phyloP scores from a whole-genome alignment of 1,140 invertebrate species.

The Cotesia glomerata region DNA sequence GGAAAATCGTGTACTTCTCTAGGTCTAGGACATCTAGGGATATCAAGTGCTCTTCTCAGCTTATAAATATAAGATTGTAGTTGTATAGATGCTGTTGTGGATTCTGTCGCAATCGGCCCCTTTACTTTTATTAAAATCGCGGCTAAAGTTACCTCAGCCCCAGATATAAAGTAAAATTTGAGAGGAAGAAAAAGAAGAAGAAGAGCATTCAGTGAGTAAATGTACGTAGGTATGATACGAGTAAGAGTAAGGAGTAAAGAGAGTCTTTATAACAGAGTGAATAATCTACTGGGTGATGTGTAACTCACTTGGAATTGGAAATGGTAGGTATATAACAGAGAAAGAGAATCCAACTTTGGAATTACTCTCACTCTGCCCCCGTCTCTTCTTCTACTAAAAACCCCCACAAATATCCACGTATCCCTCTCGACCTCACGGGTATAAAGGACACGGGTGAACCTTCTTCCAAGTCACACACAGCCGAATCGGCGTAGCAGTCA shows the following conservation, averaged over 20 bases:
- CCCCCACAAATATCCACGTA: slow-evolving; percentile 23
- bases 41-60: background rate
- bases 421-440: slow-evolving; percentile 44
- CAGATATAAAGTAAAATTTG: slow-evolving; percentile 2
- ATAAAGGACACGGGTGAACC: slow-evolving; percentile 60
- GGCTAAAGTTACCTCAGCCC: background rate
- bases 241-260: background rate
- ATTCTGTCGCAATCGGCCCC: slow-evolving; percentile 30
- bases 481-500: slow-evolving; percentile 61
- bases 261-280: slow-evolving; percentile 22
- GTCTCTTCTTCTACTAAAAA: slow-evolving; percentile 44
- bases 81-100: slow-evolving; percentile 24
- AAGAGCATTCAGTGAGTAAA: background rate
- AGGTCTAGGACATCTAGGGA: slow-evolving; percentile 53
- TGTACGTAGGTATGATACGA: background rate
- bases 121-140: slow-evolving; percentile 8
- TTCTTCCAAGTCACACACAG: slow-evolving; percentile 59
- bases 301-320: no score
- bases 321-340: no score
- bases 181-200: slow-evolving; percentile 6
- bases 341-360: slow-evolving; percentile 30
- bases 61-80: no score
- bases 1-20: slow-evolving; percentile 41
- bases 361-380: slow-evolving; percentile 58
- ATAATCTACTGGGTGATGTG: slow-evolving; percentile 15